These are phyloP conservation scores for Sander vitreus DNA, from an alignment of 2,113 vertebrate genomes.

Conservation along the genomic window DNA sequence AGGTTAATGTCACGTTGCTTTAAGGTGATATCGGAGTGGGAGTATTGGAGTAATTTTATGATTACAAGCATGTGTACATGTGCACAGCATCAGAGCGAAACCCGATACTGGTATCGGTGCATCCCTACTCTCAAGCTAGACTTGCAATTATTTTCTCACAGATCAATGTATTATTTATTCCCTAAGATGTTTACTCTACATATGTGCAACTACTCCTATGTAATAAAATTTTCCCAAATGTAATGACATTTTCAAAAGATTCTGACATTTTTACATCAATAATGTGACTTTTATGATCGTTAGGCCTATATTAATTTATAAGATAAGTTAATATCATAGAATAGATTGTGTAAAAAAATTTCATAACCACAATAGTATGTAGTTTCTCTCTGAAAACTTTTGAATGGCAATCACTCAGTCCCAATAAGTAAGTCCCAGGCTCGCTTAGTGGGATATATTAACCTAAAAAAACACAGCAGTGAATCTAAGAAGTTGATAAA, in stretches of 20 bases:
- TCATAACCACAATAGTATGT: slow-evolving; percentile 9
- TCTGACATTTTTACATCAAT: background rate
- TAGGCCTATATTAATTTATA: background rate
- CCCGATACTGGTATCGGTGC: too few species aligned
- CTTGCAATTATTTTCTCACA: background rate
- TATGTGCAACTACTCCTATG: background rate
- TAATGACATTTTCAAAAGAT: background rate
- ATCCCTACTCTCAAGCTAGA: background rate
- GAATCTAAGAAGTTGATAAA: slow-evolving; percentile 72
- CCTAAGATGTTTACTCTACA: background rate
- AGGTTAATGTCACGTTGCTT: too few species aligned
- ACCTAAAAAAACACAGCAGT: slow-evolving; percentile 60
- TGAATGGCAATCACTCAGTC: slow-evolving; percentile 41
- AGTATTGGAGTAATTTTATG: too few species aligned
- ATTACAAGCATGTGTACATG: too few species aligned
- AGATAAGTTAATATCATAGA: background rate
- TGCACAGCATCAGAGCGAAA: too few species aligned
- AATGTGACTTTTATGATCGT: too few species aligned
- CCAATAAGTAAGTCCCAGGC: slow-evolving; percentile 41
- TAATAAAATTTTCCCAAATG: background rate
- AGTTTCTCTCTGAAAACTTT: slow-evolving; percentile 35
- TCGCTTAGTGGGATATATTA: slow-evolving; percentile 44
- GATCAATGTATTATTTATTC: slow-evolving; percentile 27
- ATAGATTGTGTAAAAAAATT: background rate
- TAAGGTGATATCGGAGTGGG: too few species aligned